Conservation (phyloP, 2,888 invertebrate genomes). For the Drosophila suboccidentalis region DNA sequence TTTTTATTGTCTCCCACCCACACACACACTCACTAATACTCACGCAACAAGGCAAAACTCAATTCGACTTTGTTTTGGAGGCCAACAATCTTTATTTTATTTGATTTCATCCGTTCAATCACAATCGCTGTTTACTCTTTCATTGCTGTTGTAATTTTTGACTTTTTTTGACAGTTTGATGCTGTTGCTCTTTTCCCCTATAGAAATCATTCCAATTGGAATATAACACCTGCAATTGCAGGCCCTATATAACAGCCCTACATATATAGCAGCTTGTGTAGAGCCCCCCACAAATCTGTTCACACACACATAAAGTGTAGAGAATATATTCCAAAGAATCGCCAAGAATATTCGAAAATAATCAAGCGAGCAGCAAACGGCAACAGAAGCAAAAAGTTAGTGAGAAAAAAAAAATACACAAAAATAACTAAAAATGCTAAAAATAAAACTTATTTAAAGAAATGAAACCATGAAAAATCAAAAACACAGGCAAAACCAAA, state of each 20-base stretch:
- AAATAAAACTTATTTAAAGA: conserved; percentile 85
- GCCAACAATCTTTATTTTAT: conserved; percentile 52
- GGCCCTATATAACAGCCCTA: conserved; percentile 16
- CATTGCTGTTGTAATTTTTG: conserved; percentile 18
- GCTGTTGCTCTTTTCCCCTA: not conserved
- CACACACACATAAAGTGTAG: conserved; percentile 44
- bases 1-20: conserved; percentile 31
- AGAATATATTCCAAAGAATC: conserved; percentile 68
- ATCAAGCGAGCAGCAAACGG: conserved; percentile 46
- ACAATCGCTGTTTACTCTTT: conserved; percentile 59
- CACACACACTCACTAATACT: conserved; percentile 11
- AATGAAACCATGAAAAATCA: conserved; percentile 84
- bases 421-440: conserved; percentile 83
- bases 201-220: conserved; percentile 14
- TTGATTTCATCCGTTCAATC: conserved; percentile 45
- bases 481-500: conserved; percentile 68
- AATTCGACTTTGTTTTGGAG: conserved; percentile 42
- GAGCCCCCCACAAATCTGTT: conserved; percentile 55
- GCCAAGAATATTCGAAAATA: conserved; percentile 67
- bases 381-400: conserved; percentile 52
- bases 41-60: conserved; percentile 4
- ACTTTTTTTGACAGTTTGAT: not conserved
- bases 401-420: conserved; percentile 69
- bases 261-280: conserved; percentile 18
- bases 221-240: conserved; percentile 12